These are phyloP conservation scores for Tetanocera ferruginea DNA, from an alignment of 2,888 invertebrate species.

Conservation along the genomic window DNA sequence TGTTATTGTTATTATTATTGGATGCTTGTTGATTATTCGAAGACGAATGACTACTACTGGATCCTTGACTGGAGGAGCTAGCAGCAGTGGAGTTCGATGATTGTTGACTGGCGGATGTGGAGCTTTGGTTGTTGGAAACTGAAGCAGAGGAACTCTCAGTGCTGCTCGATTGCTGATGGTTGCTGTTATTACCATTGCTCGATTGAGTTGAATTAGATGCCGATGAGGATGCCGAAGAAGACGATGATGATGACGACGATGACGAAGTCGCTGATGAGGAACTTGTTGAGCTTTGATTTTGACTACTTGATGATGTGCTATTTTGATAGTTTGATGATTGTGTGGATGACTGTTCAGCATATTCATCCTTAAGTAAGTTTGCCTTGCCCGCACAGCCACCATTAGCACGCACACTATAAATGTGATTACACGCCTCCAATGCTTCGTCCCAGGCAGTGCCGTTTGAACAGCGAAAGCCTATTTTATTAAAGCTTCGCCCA, in stretches of 20 bases:
- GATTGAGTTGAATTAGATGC: constrained; percentile 28
- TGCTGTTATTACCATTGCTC: constrained; percentile 39
- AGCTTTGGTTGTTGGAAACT: neutral
- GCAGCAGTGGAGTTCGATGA: constrained; percentile 42
- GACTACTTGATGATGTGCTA: constrained; percentile 16
- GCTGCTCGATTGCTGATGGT: constrained; percentile 42
- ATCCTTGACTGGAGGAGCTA: constrained; percentile 34
- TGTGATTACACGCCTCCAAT: constrained; percentile 79
- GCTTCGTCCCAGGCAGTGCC: constrained; percentile 84
- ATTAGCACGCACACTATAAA: constrained; percentile 75
- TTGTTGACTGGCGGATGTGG: constrained; percentile 50
- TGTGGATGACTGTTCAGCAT: constrained; percentile 56
- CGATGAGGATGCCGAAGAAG: constrained; percentile 36
- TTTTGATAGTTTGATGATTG: constrained; percentile 58
- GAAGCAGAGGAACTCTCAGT: too few species aligned
- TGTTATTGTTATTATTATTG: constrained; percentile 22
- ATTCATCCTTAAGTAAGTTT: constrained; percentile 50
- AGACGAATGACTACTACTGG: constrained; percentile 35
- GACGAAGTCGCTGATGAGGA: constrained; percentile 42
- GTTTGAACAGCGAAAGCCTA: constrained; percentile 80
- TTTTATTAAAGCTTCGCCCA: constrained; percentile 75
- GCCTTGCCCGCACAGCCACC: constrained; percentile 66
- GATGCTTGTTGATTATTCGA: constrained; percentile 37
- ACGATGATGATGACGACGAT: constrained; percentile 45
- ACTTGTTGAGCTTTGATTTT: constrained; percentile 4